Evolutionary conservation across 1,140 invertebrate species (phyloP).

Genomic region (Amyelois transitella): DNA sequence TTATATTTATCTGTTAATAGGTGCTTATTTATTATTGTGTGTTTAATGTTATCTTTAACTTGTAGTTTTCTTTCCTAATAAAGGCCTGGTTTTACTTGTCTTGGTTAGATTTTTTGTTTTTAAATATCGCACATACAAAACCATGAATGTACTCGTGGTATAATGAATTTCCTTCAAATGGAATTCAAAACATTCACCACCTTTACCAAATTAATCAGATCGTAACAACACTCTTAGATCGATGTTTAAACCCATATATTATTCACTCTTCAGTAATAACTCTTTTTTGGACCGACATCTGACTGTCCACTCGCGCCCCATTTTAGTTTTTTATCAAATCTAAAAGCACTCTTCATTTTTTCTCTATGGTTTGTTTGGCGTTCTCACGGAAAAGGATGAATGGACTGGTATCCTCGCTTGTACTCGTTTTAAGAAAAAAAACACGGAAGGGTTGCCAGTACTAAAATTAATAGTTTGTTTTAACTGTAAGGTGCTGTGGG

Average conservation of each 20-base stretch:
- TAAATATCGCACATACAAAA: no score
- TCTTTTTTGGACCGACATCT: conserved; percentile 45
- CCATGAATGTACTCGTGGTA: no score
- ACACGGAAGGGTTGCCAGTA: conserved; percentile 63
- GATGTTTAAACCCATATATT: conserved; percentile 24
- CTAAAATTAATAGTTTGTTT: conserved; percentile 61
- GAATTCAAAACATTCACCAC: conserved; percentile 9
- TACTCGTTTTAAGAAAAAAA: conserved; percentile 38
- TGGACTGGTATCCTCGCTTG: conserved; percentile 30
- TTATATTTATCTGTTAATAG: no score
- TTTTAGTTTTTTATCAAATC: conserved; percentile 45
- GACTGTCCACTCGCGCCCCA: conserved; percentile 58
- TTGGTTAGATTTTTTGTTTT: no score
- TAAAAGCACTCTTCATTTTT: conserved; percentile 32
- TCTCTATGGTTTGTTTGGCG: conserved; percentile 53
- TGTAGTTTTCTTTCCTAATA: no score
- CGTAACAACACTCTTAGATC: conserved; percentile 34
- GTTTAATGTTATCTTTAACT: no score
- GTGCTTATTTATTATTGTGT: no score
- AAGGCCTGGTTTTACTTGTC: no score
- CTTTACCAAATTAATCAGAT: conserved; percentile 27
- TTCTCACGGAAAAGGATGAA: conserved; percentile 66
- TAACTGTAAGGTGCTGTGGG: conserved; percentile 54
- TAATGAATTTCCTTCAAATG: neutral
- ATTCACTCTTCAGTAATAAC: conserved; percentile 39